Percentiles rank a stretch among this genome's conserved stretches.
Evolutionary conservation across 2,888 invertebrate species (phyloP).

Genomic region (Plagiodera versicolora): DNA sequence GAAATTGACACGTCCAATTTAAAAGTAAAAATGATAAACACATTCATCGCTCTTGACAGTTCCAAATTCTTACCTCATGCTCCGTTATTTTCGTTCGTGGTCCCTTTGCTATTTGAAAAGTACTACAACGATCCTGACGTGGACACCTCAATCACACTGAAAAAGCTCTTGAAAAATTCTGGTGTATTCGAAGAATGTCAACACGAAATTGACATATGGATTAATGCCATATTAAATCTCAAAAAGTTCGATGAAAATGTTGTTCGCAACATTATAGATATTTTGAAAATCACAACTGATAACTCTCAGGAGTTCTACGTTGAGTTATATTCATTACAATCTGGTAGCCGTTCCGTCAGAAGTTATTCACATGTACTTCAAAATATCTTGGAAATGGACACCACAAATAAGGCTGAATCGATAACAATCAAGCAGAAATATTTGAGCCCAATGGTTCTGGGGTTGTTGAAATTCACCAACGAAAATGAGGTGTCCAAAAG

Average conservation of each 20-base stretch:
- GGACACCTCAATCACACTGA: constrained; percentile 49
- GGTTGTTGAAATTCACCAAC: constrained; percentile 49
- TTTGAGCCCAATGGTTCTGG: constrained; percentile 50
- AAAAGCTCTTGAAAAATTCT: constrained; percentile 63
- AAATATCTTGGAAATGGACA: constrained; percentile 14
- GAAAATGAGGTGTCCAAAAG: constrained; percentile 32
- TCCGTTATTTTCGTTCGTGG: constrained; percentile 38
- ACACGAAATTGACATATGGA: constrained; percentile 69
- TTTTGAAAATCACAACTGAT: constrained; percentile 32
- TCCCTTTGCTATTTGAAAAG: constrained; percentile 49
- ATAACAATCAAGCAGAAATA: constrained; percentile 26
- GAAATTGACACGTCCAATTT: constrained; percentile 30
- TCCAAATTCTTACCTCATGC: constrained; percentile 46
- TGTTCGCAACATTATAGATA: constrained; percentile 43
- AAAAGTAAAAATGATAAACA: constrained; percentile 53
- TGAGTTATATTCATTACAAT: constrained; percentile 30
- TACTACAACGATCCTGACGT: constrained; percentile 52
- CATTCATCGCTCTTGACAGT: constrained; percentile 50
- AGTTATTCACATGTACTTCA: constrained; percentile 22
- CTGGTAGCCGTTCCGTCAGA: constrained; percentile 5
- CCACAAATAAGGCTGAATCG: constrained; percentile 6
- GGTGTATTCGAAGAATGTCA: constrained; percentile 66
- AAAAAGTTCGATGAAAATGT: constrained; percentile 36
- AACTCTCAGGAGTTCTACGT: constrained; percentile 39
- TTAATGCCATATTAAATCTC: constrained; percentile 44